Base-by-base conservation (phyloP, 2,797 vertebrate species). In the Fistularia commersonii region DNA sequence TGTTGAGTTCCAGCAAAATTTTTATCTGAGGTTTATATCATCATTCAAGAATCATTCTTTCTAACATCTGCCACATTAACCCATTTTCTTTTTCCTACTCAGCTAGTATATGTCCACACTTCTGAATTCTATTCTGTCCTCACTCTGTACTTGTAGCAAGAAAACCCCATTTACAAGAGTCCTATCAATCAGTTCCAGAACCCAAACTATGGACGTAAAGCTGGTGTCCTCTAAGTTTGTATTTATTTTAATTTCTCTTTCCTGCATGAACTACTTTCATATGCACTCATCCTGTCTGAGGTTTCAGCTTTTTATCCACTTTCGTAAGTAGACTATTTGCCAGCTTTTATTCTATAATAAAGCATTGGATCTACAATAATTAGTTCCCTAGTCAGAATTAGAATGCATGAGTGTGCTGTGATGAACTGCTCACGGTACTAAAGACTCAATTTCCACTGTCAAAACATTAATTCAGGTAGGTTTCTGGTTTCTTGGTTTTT, bases 161-260 rank as follows among this genome's bases (percentile, higher is more conserved):
- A 95, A 72, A 99, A 98, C 87, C 97, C 96, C 79, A 98, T 98
- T 90, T 98, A 99, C 95, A 98, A 91, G 94, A 99, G 95, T 86
- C 96, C 96, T 85, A 93, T 99, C 91, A 97, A 97, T 93, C 92
- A 94, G 92, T 99, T 98, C 95, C 94, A 95, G 93, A 99, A 99
- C 74, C 97, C 96, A 87, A 95, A 89, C 91, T 99, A 96, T 93
- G 96, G 96, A 90, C 92, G 91, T 88, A 98, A 95, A 97, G 93
- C 93, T 87, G 91, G 89, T 55, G 82, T 49, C 90, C 93, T 93
- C 90, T 99, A 90, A 95, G 94, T 97, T 95, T 91, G 96, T 99
- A 97, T 94, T 88, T 89, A 38, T 80, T 76, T 84, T 90, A 84
- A 76, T 74, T 46, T 55, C 6, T 8, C 47, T 78, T 80, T 60